phyloP scores from a whole-genome alignment of 2,113 vertebrate genomes.

The Tragelaphus imberbis region DNA sequence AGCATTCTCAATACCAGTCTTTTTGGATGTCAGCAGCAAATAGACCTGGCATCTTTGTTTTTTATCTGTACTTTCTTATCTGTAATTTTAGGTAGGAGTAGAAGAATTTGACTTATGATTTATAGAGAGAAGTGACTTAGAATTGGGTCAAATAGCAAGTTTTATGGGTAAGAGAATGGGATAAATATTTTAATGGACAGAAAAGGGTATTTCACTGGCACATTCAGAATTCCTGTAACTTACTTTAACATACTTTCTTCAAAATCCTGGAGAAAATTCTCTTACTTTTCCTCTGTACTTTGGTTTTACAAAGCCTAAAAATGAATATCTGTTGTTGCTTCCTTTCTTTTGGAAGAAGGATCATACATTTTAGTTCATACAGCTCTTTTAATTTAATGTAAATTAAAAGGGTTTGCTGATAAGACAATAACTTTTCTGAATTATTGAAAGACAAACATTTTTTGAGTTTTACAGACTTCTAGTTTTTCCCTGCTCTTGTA shows the following conservation, averaged over 20 bases:
- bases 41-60: background rate
- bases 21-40: background rate
- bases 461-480: constrained; percentile 13
- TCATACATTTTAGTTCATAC: background rate
- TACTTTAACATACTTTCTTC: background rate
- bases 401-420: background rate
- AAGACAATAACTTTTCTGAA: background rate
- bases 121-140: background rate
- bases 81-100: background rate
- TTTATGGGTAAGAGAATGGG: background rate
- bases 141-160: background rate
- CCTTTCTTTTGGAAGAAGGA: background rate
- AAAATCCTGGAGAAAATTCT: background rate
- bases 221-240: background rate
- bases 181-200: background rate
- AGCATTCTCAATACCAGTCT: background rate
- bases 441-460: background rate
- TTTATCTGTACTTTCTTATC: background rate
- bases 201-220: background rate
- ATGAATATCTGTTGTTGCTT: background rate
- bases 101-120: background rate
- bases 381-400: background rate
- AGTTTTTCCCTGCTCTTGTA: constrained; percentile 26
- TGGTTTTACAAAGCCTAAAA: background rate
- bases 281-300: background rate